Evolutionary conservation across 2,888 invertebrate species (phyloP), one percentile per base, ranked within the genome.

Genomic region (Ophioninae sp.): DNA sequence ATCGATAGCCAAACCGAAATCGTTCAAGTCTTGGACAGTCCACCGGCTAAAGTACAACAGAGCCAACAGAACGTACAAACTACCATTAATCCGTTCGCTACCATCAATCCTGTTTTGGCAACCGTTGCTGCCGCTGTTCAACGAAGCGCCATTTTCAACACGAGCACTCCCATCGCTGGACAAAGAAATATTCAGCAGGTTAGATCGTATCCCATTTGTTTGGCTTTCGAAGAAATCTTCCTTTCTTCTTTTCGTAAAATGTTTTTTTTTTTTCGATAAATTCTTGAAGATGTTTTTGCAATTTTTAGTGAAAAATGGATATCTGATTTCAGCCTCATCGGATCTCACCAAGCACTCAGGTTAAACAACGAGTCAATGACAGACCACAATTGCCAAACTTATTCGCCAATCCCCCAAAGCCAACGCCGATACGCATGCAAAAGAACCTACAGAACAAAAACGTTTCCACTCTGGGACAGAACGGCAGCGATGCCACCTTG

Each of bases 91-190:
- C 85, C 90, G 8, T 92, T 92, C 73, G 89, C 90, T 0, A 89
- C 89, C 0, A 91, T 92, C 22, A 93, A 93, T 87, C 93, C 93
- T 6, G 93, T 93, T 0, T 79, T 93, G 37, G 93, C 93, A 0
- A 92, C 93, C 0, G 93, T 93, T 1, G 91, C 93, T 0, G 93
- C 93, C 0, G 92, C 93, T 6, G 93, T 92, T 10, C 93, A 93
- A 78, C 88, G 93, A 69, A 92, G 91, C 64, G 88, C 88, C 6
- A 88, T 91, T 3, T 92, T 92, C 79, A 92, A 87, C 67, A 64
- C 90, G 0, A 87, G 87, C 10, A 89, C 89, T 6, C 87, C 90
- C 0, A 87, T 90, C 10, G 84, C 84, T 3, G 77, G 83, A 39
- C 92, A 92, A 44, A 90, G 92, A 67, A 93, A 89, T 82, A 79